Evolutionary conservation across 2,888 invertebrate species (phyloP).

Genomic region (Hipparchia semele): DNA sequence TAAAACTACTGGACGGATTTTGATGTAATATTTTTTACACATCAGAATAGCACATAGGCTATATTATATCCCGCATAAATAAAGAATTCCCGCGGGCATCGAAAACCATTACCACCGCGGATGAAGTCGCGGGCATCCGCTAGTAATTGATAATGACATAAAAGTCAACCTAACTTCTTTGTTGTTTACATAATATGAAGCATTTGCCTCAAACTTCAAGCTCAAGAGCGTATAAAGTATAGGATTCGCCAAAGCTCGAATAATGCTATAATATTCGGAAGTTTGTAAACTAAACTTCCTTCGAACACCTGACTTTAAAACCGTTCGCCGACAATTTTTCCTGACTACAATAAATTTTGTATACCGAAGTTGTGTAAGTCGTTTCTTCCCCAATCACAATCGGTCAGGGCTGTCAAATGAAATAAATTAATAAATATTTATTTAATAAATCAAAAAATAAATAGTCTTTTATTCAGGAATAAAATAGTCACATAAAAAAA

Average conservation of each 20-base stretch:
- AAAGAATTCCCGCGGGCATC: no score
- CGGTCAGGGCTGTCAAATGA: constrained; percentile 1
- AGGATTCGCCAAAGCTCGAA: constrained; percentile 7
- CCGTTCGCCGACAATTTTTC: constrained; percentile 31
- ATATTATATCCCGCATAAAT: no score
- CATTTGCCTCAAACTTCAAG: neutral
- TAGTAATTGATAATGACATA: no score
- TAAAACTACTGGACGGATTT: no score
- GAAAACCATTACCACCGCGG: no score
- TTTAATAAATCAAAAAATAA: no score
- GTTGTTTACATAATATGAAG: neutral
- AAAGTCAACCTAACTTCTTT: neutral
- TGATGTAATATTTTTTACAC: no score
- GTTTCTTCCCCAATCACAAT: constrained; percentile 7
- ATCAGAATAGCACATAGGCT: no score
- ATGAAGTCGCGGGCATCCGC: no score
- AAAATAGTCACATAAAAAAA: no score
- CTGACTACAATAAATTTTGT: constrained; percentile 21
- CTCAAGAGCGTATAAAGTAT: constrained; percentile 4
- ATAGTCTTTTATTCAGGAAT: no score
- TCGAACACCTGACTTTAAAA: constrained; percentile 35
- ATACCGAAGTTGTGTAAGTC: constrained; percentile 15
- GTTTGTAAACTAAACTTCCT: constrained; percentile 15
- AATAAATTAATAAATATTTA: no score
- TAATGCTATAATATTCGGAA: constrained; percentile 16